Base-by-base conservation (phyloP, 1,140 invertebrate genomes). In the Cheumatopsyche charites region DNA sequence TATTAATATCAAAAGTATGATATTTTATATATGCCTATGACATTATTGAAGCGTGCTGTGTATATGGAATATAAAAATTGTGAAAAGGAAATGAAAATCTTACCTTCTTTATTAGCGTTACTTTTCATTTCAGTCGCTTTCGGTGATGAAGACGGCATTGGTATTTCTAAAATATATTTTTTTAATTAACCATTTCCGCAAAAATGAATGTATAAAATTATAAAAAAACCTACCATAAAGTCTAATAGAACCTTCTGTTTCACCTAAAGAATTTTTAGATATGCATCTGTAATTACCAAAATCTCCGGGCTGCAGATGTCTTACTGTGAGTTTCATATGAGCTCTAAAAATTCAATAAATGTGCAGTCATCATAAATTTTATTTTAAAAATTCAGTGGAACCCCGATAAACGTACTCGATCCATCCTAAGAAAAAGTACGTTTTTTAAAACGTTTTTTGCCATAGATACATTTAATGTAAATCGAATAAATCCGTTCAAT, bases 181-280 rank as follows among this genome's bases (percentile, higher is more conserved):
- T 17, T 17, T 15, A 42, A 5, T 55, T 58, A 21, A 15, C 13
- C n/a, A 5, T 63, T 15, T 41, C 26, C n/a, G 43, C 36, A 65
- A 65, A 42, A 41, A 65, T 19, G n/a, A 42, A 19, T 17, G 13
- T 7, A 3, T 5, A 62, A 62, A 62, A 15, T 23, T 13, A 7
- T 62, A 62, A 23, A 25, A 62, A 17, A 65, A 62, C 79, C 90
- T 89, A 97, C 96, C 94, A 80, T 96, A 96, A 67, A 98, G 86
- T 81, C 93, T 87, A 81, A 98, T 96, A 47, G 91, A 92, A 72
- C 94, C 94, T 82, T 95, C 93, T 17, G 95, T 97, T 80, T 94
- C 94, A 67, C 95, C 95, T n/a, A 97, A 87, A 11, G 92, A 93
- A 84, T 97, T 98, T 83, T 95, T 95, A 67, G 94, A 93, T 80